These are phyloP conservation scores for Linnaemya tessellans DNA, from an alignment of 2,888 invertebrate genomes.

Conservation along the genomic window DNA sequence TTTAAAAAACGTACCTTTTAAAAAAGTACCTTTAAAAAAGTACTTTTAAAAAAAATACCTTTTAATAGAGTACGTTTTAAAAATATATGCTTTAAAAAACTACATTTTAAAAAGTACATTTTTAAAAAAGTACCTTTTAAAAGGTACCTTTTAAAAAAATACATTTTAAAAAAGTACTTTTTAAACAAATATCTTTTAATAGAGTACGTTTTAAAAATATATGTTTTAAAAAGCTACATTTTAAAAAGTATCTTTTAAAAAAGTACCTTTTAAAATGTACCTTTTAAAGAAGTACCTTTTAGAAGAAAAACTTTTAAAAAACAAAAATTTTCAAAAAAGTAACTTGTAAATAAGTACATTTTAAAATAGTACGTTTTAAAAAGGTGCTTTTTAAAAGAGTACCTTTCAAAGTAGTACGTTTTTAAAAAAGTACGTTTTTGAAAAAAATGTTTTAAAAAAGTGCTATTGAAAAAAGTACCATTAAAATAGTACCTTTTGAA, in stretches of 20 bases:
- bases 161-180: too few species aligned
- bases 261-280: neutral
- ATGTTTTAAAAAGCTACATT: neutral
- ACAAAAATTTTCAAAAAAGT: neutral
- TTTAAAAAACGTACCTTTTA: neutral
- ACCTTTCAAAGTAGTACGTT: neutral
- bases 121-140: too few species aligned
- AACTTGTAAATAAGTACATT: neutral
- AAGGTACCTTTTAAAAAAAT: too few species aligned
- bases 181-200: neutral
- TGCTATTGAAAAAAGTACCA: too few species aligned
- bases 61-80: neutral
- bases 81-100: neutral
- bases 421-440: too few species aligned
- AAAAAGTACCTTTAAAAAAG: neutral
- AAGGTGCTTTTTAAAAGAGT: neutral
- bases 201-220: neutral
- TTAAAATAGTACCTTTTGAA: neutral
- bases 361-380: neutral
- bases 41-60: neutral
- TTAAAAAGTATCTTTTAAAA: neutral
- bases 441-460: too few species aligned
- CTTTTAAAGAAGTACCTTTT: too few species aligned
- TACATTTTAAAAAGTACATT: neutral
- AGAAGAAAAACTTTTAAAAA: too few species aligned